Base-by-base conservation (phyloP, 2,888 invertebrate species). In the Chloroclystis v-ata region DNA sequence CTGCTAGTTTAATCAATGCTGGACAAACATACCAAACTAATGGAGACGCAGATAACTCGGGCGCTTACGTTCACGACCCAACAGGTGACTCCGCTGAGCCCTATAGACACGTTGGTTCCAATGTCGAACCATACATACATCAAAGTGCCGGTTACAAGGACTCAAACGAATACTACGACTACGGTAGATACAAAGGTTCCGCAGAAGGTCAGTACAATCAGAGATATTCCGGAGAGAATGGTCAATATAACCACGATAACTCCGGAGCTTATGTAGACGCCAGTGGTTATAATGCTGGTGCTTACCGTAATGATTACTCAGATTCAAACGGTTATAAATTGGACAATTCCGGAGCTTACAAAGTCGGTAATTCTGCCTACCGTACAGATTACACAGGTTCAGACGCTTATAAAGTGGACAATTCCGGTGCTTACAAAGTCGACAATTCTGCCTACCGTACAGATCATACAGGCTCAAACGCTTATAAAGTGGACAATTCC, bases 1-100 rank as follows among this genome's bases (percentile, higher is more conserved):
- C 54, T 1, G 42, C 53, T 24, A 44, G 52, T 16, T 54, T 53
- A 48, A 54, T 53, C 30, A 55, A 40, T 37, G 20, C 43, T 24
- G 60, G 61, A 8, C 63, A 67, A 37, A 52, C 56, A 28, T 72
- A 72, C 39, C 67, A 77, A 56, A 68, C 59, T 28, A 55, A 52
- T 24, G 65, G 58, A 42, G 69, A 79, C n/a, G 67, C 66, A 20
- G 78, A 82, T 28, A 65, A 76, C 40, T 77, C 85, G 10, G 89
- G 89, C n/a, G 76, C 78, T 1, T 89, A 89, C 56, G 70, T 84
- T 2, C 88, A 89, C 53, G 88, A 89, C 54, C 79, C 86, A 49
- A 65, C 82, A 2, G 88, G 88, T 24, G 88, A 89, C 47, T 70
- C 75, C 28, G 86, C 85, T 1, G 76, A 72, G 45, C 85, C 86